Percentiles rank a stretch among this genome's conserved stretches.
phyloP scores from a whole-genome alignment of 2,113 vertebrate genomes.

The Albula glossodonta region DNA sequence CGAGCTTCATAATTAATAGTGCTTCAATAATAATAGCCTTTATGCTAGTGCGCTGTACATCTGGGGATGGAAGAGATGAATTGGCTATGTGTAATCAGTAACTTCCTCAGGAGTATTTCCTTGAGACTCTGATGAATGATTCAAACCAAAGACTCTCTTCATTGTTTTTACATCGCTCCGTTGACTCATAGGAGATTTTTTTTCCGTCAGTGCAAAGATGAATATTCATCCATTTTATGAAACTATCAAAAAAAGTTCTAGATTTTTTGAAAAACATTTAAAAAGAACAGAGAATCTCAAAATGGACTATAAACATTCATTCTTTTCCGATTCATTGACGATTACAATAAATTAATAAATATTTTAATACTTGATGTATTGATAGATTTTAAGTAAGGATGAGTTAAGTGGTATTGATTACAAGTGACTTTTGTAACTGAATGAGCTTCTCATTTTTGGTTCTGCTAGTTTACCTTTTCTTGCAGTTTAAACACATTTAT shows the following conservation, averaged over 20 bases:
- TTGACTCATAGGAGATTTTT: not conserved
- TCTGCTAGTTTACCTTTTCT: not conserved
- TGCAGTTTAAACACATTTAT: not conserved
- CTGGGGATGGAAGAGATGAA: not conserved
- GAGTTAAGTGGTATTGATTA: not conserved
- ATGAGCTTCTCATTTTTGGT: not conserved
- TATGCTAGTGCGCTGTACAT: conserved; percentile 2
- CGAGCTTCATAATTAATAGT: not conserved
- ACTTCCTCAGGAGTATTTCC: conserved; percentile 10
- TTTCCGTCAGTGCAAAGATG: not conserved
- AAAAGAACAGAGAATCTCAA: not conserved
- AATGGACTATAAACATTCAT: too few relatives aligned
- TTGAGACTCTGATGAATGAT: not conserved
- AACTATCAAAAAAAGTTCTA: not conserved
- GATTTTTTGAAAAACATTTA: not conserved
- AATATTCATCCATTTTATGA: not conserved
- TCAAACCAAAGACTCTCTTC: conserved; percentile 3
- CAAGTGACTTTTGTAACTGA: not conserved
- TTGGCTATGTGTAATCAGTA: not conserved
- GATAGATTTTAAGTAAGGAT: too few relatives aligned
- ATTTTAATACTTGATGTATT: too few relatives aligned
- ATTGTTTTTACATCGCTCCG: conserved; percentile 3
- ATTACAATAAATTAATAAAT: too few relatives aligned
- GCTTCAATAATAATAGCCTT: conserved; percentile 1
- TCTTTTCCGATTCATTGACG: not conserved